These are phyloP conservation scores for Campaea margaritaria DNA, from an alignment of 2,888 invertebrate species.

Conservation along the genomic window DNA sequence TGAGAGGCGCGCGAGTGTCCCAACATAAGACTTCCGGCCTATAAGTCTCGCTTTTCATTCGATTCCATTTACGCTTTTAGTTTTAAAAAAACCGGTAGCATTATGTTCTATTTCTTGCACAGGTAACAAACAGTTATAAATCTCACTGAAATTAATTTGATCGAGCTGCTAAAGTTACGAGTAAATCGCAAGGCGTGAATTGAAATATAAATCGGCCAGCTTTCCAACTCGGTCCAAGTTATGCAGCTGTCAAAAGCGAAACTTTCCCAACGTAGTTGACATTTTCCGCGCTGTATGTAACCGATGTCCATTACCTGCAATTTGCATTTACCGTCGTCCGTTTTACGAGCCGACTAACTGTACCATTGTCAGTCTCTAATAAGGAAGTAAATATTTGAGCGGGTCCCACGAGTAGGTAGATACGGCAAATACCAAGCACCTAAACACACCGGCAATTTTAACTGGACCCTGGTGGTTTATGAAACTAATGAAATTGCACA, in stretches of 20 bases:
- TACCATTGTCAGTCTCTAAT: slow-evolving; percentile 76
- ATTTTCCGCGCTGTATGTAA: slow-evolving; percentile 40
- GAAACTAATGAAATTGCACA: slow-evolving; percentile 7
- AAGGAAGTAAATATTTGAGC: slow-evolving; percentile 82
- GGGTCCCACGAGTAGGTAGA: slow-evolving; percentile 47
- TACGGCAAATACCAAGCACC: slow-evolving; percentile 59
- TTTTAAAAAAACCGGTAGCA: slow-evolving; percentile 39
- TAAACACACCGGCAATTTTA: slow-evolving; percentile 24
- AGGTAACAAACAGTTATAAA: too few relatives aligned
- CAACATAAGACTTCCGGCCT: slow-evolving; percentile 66
- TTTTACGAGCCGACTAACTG: slow-evolving; percentile 67
- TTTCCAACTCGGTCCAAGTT: slow-evolving; percentile 15
- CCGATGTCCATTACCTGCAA: slow-evolving; percentile 40
- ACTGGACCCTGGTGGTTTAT: slow-evolving; percentile 5
- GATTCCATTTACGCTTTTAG: slow-evolving; percentile 58
- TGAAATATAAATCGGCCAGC: slow-evolving; percentile 6
- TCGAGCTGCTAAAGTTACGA: too few relatives aligned
- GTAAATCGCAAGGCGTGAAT: slow-evolving; percentile 4
- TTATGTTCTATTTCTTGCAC: slow-evolving; percentile 56
- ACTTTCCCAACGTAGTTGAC: slow-evolving; percentile 32
- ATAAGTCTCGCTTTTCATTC: slow-evolving; percentile 56
- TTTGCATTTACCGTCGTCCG: slow-evolving; percentile 60
- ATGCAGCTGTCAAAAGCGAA: slow-evolving; percentile 19
- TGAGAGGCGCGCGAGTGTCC: slow-evolving; percentile 56
- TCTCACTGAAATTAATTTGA: too few relatives aligned